Evolutionary conservation across 1,140 invertebrate species (phyloP), one percentile per base, ranked within the genome.

Genomic region (Neodiprion lecontei): DNA sequence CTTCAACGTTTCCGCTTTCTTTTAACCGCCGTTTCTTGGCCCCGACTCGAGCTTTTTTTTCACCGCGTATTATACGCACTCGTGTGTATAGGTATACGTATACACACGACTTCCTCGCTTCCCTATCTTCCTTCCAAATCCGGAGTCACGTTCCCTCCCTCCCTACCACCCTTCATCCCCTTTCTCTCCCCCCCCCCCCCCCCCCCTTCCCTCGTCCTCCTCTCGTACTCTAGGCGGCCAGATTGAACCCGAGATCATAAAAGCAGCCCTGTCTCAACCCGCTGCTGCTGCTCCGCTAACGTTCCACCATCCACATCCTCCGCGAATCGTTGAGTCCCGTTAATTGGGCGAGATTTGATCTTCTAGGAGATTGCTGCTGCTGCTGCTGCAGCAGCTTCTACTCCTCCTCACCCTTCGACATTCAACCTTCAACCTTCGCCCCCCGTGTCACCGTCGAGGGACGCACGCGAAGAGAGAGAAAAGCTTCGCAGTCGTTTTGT

Each of bases 171-270:
- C 53, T 61, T 61, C n/a, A 61, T 11, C 53, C n/a, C n/a, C 10
- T 61, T 61, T n/a, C 10, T 61, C n/a, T 61, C n/a, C n/a, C 10
- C n/a, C 17, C 17, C 17, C 17, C 61, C 7, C 3, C 17, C 17
- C 1, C 61, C 17, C 61, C 2, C 7, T 14, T 14, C 61, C 7
- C 61, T 7, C 17, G 17, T 7, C 1, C 61, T 65, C 17, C 61
- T 65, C 61, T 17, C 17, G 12, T 5, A 40, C 28, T 40, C 28
- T 40, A 40, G 2, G 28, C 53, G 74, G 65, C 48, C 68, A 75
- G 74, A 75, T 75, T 71, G 72, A 75, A 75, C 72, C 72, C 71
- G 28, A 48, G 74, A 75, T 75, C 74, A 75, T 75, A 75, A 75
- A 75, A 75, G 70, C 74, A 72, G 49, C 50, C 50, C 17, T 65